phyloP scores from a whole-genome alignment of 1,140 invertebrate species.

The Sinonovacula constricta region DNA sequence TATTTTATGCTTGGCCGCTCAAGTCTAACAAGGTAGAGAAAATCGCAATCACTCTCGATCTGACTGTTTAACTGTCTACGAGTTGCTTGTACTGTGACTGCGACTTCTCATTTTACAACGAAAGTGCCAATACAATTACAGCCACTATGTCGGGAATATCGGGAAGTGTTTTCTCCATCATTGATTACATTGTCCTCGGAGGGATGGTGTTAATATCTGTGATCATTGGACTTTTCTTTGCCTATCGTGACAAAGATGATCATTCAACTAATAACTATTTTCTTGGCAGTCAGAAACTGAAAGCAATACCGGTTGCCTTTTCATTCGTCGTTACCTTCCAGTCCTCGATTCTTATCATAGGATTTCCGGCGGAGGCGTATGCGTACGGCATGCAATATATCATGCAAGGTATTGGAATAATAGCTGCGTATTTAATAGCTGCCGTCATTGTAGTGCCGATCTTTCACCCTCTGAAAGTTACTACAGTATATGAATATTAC shows the following conservation, averaged over 20 bases:
- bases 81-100: too few species aligned
- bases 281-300: background rate
- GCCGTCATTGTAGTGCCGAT: slow-evolving; percentile 50
- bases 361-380: slow-evolving; percentile 23
- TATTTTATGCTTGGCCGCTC: too few species aligned
- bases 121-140: too few species aligned
- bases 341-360: slow-evolving; percentile 14
- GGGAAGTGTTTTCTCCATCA: too few species aligned
- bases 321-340: slow-evolving; percentile 32
- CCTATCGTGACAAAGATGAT: background rate
- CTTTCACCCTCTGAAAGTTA: slow-evolving; percentile 51
- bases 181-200: slow-evolving; percentile 10
- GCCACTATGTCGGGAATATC: too few species aligned
- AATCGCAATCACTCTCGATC: too few species aligned
- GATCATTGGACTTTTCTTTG: slow-evolving; percentile 21
- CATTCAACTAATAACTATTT: slow-evolving; percentile 16
- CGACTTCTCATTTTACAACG: too few species aligned
- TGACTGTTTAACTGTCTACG: too few species aligned
- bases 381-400: slow-evolving; percentile 25
- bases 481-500: too few species aligned
- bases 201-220: background rate
- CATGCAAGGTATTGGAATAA: slow-evolving; percentile 35
- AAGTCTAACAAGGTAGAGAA: too few species aligned
- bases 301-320: slow-evolving; percentile 13
- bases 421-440: slow-evolving; percentile 18